Evolutionary conservation across 2,797 vertebrate species (phyloP).

Genomic region (Arctocebus calabarensis): DNA sequence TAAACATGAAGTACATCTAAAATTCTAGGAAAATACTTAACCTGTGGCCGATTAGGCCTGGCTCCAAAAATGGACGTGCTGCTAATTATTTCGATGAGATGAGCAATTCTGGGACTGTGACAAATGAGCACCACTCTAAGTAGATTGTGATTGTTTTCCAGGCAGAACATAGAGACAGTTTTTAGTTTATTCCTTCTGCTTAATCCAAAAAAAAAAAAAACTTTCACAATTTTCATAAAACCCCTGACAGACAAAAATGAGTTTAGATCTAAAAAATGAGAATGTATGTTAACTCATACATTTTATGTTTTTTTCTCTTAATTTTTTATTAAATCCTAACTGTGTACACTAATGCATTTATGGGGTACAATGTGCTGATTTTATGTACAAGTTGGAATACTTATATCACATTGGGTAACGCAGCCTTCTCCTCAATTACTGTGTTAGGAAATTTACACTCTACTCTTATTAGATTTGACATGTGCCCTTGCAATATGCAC

Average conservation of each 20-base stretch:
- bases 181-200: not conserved
- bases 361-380: too few relatives aligned
- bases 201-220: not conserved
- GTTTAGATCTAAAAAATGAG: not conserved
- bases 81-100: not conserved
- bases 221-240: not conserved
- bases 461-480: too few relatives aligned
- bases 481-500: too few relatives aligned
- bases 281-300: not conserved
- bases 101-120: not conserved
- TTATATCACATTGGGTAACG: too few relatives aligned
- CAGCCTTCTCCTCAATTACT: too few relatives aligned
- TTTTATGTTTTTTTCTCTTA: not conserved
- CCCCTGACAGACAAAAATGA: not conserved
- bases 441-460: too few relatives aligned
- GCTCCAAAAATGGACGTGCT: not conserved
- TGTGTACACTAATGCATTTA: too few relatives aligned
- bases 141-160: not conserved
- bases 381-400: too few relatives aligned
- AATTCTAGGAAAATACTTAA: not conserved
- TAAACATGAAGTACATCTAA: conserved; percentile 63
- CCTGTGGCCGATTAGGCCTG: not conserved
- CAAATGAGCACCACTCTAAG: not conserved
- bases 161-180: not conserved
- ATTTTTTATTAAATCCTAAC: too few relatives aligned